Percentiles rank a stretch among this genome's conserved stretches.
Conservation (phyloP, 2,113 vertebrate species). For the Merops nubicus region DNA sequence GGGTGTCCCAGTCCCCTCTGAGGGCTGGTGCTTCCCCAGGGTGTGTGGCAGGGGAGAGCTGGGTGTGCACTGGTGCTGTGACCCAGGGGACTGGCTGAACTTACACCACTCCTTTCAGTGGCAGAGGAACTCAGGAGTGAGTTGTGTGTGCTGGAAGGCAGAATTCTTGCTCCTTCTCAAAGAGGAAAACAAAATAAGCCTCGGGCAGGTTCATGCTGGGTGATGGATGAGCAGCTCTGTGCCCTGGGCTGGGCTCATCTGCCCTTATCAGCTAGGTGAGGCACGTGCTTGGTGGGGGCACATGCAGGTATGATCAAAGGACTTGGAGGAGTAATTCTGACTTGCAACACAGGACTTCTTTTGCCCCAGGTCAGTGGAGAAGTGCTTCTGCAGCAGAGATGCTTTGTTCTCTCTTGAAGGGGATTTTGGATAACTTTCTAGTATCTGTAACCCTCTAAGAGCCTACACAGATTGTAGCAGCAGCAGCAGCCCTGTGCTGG, state of each 20-base stretch:
- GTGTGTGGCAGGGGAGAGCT: rapidly evolving
- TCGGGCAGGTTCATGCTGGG: neutral
- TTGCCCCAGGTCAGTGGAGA: neutral
- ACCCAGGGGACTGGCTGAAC: rapidly evolving
- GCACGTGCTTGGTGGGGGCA: neutral
- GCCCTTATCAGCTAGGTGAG: neutral
- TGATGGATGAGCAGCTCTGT: neutral
- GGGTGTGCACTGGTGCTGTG: rapidly evolving
- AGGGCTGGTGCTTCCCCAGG: neutral
- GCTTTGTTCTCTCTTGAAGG: neutral
- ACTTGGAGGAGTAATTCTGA: neutral
- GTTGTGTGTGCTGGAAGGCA: neutral
- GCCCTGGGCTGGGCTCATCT: neutral
- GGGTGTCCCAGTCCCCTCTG: too few relatives aligned
- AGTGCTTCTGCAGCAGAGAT: neutral
- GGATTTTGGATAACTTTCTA: neutral
- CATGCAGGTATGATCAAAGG: neutral
- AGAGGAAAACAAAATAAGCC: neutral
- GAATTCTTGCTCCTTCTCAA: rapidly evolving
- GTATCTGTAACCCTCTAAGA: rapidly evolving
- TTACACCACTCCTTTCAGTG: rapidly evolving
- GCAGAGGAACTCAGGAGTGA: neutral
- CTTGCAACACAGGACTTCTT: neutral
- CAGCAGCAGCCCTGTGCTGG: neutral
- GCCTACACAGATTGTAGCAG: rapidly evolving